Evolutionary conservation across 1,140 invertebrate genomes (phyloP), one percentile per base, ranked within the genome.

Genomic region (Subanguina moxae): DNA sequence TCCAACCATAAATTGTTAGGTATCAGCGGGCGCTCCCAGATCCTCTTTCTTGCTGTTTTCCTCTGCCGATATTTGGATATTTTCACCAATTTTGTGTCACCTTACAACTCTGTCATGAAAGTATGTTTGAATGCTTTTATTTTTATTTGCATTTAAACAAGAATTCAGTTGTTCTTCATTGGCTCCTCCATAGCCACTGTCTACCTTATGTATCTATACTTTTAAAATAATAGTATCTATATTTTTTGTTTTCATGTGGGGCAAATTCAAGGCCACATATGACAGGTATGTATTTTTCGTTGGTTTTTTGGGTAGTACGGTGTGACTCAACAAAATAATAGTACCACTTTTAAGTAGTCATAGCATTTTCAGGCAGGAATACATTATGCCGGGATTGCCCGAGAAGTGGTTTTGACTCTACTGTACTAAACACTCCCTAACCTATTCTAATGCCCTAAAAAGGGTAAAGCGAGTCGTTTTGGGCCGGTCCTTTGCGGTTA

Each of bases 21-120:
- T 80, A 96, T 99, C 78, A 97, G 94, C 38, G 95, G 95, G 76
- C 95, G 93, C 82, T 94, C 92, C 66, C 95, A 99, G 86, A 89
- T 98, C 71, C 86, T 99, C 46, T 99, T 98, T 86, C 90, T 93
- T 1, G 84, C 97, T 74, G 94, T 97, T 9, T 99, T 95, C 83
- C 90, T 90, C 42, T 88, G 91, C 59, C 87, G 96, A 70, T 99
- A 99, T 82, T 86, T 99, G 84, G 96, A 98, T 86, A 87, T 99
- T 68, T 87, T 98, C 76, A 95, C 92, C 25, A 91, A 91, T 65
- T 97, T 90, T 84, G 89, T 98, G 61, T 97, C 94, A 0, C 82
- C 91, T 0, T 99, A 99, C 85, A 99, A 99, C 84, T 90, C 91
- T 56, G 84, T 90, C 62, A 98, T 99, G 95, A 99, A 99, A 86